Evolutionary conservation across 1,140 invertebrate species (phyloP), one percentile per base, ranked within the genome.

Genomic region (Drosophila tsacasi): DNA sequence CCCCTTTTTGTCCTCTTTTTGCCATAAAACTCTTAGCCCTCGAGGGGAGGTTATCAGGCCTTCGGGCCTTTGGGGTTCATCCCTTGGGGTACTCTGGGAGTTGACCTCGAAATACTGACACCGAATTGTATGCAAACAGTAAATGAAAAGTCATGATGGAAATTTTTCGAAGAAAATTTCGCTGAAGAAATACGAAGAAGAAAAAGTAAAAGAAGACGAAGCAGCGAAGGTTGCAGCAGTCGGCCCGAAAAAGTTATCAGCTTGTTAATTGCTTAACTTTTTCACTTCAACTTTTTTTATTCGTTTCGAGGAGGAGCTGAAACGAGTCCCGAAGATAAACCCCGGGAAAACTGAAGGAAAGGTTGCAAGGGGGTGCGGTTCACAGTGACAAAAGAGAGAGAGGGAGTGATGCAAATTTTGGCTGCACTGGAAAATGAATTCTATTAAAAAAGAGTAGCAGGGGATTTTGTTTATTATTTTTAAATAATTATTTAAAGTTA

Each of bases 241-340:
- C 77, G 60, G 75, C 74, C 73, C 85, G 81, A 69, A 69, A 89
- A 90, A 90, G 85, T 90, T 90, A 90, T 90, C 85, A 91, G 82
- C 82, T 84, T 90, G 85, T 90, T 90, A 90, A 90, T 90, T 90
- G 85, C 85, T 90, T 90, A 90, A 90, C 85, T 90, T 90, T 90
- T 90, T 90, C 85, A 90, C 85, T 90, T 90, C 85, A 90, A 90
- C 85, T 90, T 90, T 90, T 82, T 90, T 78, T 67, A 58, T 66
- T 62, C 50, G 72, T 55, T 83, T 46, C 77, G 55, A 86, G 60
- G 78, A 76, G 71, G 79, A 77, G 71, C 80, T 75, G 77, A 58
- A 72, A 57, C 76, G 66, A 25, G 44, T 59, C 52, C 65, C 42
- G 60, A 67, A 87, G 84, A 83, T 87, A 84, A 84, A 86, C 66